These are phyloP conservation scores for Ceuthmochares aereus DNA, from an alignment of 2,113 vertebrate species.

Conservation along the genomic window DNA sequence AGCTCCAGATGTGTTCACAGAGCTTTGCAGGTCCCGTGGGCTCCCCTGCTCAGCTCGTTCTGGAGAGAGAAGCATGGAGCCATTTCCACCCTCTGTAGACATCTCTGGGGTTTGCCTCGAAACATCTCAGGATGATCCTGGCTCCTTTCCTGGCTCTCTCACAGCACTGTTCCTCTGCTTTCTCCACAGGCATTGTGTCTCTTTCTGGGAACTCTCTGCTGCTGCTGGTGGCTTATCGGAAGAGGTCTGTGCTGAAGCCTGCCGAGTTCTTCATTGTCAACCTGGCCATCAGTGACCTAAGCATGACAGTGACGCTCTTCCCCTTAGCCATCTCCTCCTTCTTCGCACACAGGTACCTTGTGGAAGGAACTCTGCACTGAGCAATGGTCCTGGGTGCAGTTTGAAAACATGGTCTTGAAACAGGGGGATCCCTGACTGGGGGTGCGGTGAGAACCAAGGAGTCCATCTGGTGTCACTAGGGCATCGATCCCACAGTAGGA, in stretches of 20 bases:
- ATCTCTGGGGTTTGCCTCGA: neutral
- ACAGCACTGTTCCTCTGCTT: neutral
- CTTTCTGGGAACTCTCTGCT: slow-evolving; percentile 83
- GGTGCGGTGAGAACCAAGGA: rapidly evolving
- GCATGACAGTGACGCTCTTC: slow-evolving; percentile 83
- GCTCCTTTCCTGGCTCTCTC: neutral
- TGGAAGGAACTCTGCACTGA: rapidly evolving
- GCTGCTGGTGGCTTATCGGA: slow-evolving; percentile 85
- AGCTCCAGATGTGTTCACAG: slow-evolving; percentile 9
- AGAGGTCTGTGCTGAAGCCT: slow-evolving; percentile 85
- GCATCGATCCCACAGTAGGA: neutral
- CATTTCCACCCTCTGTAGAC: neutral
- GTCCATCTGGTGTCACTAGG: neutral
- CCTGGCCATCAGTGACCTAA: slow-evolving; percentile 86
- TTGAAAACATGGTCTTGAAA: neutral
- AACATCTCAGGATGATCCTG: neutral
- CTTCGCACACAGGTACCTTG: slow-evolving; percentile 83
- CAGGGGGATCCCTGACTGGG: neutral
- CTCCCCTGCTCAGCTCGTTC: neutral
- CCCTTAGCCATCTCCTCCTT: slow-evolving; percentile 83
- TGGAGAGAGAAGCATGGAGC: neutral
- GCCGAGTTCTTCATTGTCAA: slow-evolving; percentile 88
- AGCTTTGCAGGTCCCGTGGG: neutral
- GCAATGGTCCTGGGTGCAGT: rapidly evolving
- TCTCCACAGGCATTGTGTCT: slow-evolving; percentile 60